Base-by-base conservation (phyloP, 2,113 vertebrate genomes). In the Barnardius zonarius region DNA sequence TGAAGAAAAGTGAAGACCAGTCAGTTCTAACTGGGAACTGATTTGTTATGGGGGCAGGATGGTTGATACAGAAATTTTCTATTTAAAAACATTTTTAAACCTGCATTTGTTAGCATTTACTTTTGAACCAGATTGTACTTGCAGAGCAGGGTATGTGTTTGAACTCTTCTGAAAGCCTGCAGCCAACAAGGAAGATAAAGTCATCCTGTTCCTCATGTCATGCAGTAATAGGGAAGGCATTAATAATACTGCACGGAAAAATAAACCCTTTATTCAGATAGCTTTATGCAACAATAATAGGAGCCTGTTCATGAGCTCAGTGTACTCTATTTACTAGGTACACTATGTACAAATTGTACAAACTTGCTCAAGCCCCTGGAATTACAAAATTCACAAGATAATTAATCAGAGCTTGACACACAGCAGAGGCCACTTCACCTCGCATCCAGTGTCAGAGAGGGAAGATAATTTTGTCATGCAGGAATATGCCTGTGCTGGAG, bases 351-450 rank as follows among this genome's bases (percentile, higher is more conserved):
- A 94, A 93, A 92, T 93, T 92, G 69, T 41, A 74, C 19, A 82
- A 68, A 84, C 48, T 86, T 86, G 35, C 57, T 95, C 1, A 7
- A 92, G 73, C 48, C 39, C 49, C 39, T 66, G 52, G 57, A 91
- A 92, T 78, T 88, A 73, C 64, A 88, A 93, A 90, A 94, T 90
- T 84, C 80, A 74, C 35, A 5, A 72, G 35, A 57, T 96, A 94
- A 93, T 95, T 93, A 94, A 84, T 88, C 68, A 93, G 88, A 90
- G 18, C 48, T 86, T 94, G 93, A 69, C 76, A 57, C 52, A 57
- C 69, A 73, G 37, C 62, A 79, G 69, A 74, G 62, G 41, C 74
- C 83, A 88, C 85, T 83, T 88, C 64, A 88, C 33, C 80, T 86
- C 62, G 30, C 8, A 88, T 57, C 25, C 44, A 79, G 44, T 72